Evolutionary conservation across 2,888 invertebrate species (phyloP), one percentile per base, ranked within the genome.

Genomic region (Drosophila nigricruria): DNA sequence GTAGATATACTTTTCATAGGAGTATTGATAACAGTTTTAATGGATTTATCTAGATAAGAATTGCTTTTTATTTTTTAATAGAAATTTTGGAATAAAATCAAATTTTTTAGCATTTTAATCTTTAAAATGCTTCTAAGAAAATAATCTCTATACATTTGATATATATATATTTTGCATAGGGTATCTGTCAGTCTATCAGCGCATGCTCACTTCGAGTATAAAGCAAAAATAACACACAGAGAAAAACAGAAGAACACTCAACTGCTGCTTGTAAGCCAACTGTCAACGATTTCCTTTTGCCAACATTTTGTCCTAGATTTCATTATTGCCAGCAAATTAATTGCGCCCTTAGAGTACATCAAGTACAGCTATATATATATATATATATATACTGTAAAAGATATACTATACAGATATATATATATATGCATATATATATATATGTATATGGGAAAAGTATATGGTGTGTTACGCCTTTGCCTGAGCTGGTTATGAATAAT

Each of bases 311-410:
- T 84, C 89, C 89, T 87, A 83, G 88, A 87, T 84, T 88, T 89
- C 69, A 81, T 82, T 88, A 89, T 89, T 84, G 88, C 89, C 85
- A 61, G 89, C 85, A 88, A 84, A 84, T 84, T 88, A 84, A 84
- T 84, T 88, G 85, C 79, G 78, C 68, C 73, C 64, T 61, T 36
- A 76, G 60, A 61, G 58, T 58, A 60, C 74, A 45, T 61, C 52
- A 67, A 20, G 45, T 30, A 59, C 42, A 20, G 56, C 16, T 16
- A 40, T 18, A 57, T 34, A 43, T 30, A 20, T 47, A 47, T 10
- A 47, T n/a, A 50, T 5, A 20, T 30, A 50, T 32, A 23, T 23
- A n/a, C 16, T n/a, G 45, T n/a, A n/a, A 47, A 3, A 47, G n/a
- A n/a, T 47, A 47, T 47, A 25, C 45, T 47, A 49, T 50, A 49